Evolutionary conservation across 2,888 invertebrate species (phyloP).

Genomic region (Agrochola lota): DNA sequence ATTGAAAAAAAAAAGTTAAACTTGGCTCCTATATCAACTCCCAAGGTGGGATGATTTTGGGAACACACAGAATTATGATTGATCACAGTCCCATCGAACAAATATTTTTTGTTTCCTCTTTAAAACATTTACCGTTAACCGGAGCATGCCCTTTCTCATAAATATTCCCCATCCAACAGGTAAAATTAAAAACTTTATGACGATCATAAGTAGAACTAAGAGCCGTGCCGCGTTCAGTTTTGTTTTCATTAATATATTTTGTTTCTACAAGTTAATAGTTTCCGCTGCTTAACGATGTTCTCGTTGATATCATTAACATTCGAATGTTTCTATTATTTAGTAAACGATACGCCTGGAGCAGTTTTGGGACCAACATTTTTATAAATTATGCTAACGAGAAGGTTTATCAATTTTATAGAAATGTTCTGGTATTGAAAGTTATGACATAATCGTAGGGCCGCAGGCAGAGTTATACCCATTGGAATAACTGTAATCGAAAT

Average conservation of each 20-base stretch:
- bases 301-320: conserved; percentile 67
- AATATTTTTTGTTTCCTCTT: conserved; percentile 28
- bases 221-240: conserved; percentile 57
- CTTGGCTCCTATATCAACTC: background rate
- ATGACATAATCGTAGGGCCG: conserved; percentile 41
- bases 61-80: conserved; percentile 19
- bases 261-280: conserved; percentile 66
- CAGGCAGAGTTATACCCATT: conserved; percentile 23
- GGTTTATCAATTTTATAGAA: conserved; percentile 44
- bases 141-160: conserved; percentile 53
- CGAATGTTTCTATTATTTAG: conserved; percentile 69
- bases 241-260: conserved; percentile 67
- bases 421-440: conserved; percentile 40
- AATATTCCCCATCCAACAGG: conserved; percentile 50
- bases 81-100: conserved; percentile 10
- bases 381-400: conserved; percentile 56
- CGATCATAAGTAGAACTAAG: conserved; percentile 52
- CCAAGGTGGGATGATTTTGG: conserved; percentile 10
- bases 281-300: conserved; percentile 66
- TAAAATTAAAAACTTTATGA: conserved; percentile 64
- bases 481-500: conserved; percentile 41
- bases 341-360: conserved; percentile 57
- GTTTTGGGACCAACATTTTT: conserved; percentile 48
- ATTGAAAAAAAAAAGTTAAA: background rate
- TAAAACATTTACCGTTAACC: conserved; percentile 28